phyloP scores from a whole-genome alignment of 2,113 vertebrate genomes.

The Pedionomus torquatus region DNA sequence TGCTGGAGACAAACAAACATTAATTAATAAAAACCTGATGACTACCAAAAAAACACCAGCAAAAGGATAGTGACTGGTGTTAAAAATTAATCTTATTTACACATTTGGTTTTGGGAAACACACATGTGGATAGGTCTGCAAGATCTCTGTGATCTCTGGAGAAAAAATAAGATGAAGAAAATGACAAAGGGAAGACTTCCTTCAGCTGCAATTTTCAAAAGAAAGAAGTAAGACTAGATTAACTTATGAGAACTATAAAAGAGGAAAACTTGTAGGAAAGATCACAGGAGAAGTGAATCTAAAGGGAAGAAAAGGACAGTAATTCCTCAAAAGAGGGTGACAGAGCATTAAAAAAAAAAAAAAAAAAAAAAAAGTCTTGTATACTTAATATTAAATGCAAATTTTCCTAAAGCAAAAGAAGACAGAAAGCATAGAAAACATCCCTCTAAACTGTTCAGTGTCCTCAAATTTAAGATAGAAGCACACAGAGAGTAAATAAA shows the following conservation, averaged over 20 bases:
- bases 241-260: not conserved
- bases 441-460: not conserved
- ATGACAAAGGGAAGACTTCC: not conserved
- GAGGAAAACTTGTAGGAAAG: not conserved
- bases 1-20: not conserved
- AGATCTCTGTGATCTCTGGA: not conserved
- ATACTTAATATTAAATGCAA: not conserved
- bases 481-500: not conserved
- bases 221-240: not conserved
- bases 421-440: not conserved
- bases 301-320: not conserved
- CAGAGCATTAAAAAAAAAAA: not conserved
- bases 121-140: not conserved
- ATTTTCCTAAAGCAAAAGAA: not conserved
- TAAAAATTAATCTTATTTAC: not conserved
- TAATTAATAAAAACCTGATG: not conserved
- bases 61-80: not conserved
- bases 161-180: not conserved
- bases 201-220: not conserved
- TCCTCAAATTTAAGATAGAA: not conserved
- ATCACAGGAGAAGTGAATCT: not conserved
- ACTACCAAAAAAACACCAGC: not conserved
- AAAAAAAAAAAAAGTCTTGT: not conserved
- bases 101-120: not conserved
- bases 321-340: not conserved